A percentile compares a stretch with the other conserved stretches of the same genome.
Conservation (phyloP, 1,140 invertebrate genomes). For the Caenorhabditis latens region DNA sequence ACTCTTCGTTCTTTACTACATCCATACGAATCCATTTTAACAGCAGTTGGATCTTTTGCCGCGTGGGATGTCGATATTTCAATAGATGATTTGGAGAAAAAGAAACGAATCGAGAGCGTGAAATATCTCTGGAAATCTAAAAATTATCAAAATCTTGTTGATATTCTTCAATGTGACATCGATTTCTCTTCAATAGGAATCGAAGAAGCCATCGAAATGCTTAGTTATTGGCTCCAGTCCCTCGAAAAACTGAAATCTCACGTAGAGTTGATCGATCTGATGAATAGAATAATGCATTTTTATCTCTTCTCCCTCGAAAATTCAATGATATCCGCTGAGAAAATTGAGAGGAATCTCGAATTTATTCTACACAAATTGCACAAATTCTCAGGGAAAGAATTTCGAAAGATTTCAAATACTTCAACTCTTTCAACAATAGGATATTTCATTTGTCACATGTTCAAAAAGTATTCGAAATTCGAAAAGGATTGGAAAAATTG, state of each 20-base stretch:
- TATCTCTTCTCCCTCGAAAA: neutral
- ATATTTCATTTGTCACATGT: neutral
- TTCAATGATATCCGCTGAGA: neutral
- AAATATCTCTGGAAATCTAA: slow-evolving; percentile 19
- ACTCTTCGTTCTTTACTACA: neutral
- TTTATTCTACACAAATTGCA: neutral
- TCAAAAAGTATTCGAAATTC: slow-evolving; percentile 26
- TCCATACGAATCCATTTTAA: neutral
- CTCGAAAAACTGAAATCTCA: slow-evolving; percentile 1
- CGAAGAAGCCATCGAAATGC: slow-evolving; percentile 13
- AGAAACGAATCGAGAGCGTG: slow-evolving; percentile 22
- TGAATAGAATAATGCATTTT: neutral
- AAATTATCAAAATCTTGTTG: neutral
- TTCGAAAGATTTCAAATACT: neutral
- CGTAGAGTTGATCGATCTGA: neutral
- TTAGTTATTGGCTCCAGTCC: slow-evolving; percentile 8
- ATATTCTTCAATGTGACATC: slow-evolving; percentile 4
- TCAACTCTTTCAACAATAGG: neutral
- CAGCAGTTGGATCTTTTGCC: neutral
- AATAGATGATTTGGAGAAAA: neutral
- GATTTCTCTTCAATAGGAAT: neutral
- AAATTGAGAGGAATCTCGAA: neutral
- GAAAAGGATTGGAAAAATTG: slow-evolving; percentile 45
- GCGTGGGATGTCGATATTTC: slow-evolving; percentile 21
- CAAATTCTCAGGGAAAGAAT: neutral